Conservation (phyloP, 2,113 vertebrate genomes). For the Oreochromis niloticus region DNA sequence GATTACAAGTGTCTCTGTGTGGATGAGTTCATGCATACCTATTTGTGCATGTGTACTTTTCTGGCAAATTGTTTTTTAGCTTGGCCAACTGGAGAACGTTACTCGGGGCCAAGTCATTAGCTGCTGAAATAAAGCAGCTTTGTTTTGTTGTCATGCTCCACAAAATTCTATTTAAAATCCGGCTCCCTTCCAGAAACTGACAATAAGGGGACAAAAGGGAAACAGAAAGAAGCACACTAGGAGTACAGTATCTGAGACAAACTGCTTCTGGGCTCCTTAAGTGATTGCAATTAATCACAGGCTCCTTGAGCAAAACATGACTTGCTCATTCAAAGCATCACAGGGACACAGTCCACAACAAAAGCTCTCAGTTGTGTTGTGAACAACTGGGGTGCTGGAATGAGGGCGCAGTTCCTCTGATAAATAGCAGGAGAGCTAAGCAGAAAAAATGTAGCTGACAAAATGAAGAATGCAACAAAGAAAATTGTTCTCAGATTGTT, state of each 20-base stretch:
- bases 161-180: constrained; percentile 55
- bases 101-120: constrained; percentile 54
- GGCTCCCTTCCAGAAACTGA: constrained; percentile 31
- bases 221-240: not conserved
- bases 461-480: not conserved
- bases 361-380: not conserved
- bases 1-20: constrained; percentile 26
- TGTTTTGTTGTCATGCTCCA: constrained; percentile 62
- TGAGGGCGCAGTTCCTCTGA: not conserved
- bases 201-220: constrained; percentile 19
- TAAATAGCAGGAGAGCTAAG: not conserved
- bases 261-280: not conserved
- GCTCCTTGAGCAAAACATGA: constrained; percentile 1
- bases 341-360: not conserved
- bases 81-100: constrained; percentile 15
- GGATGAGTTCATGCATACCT: constrained; percentile 37
- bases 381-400: not conserved
- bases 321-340: constrained; percentile 6
- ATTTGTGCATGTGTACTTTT: constrained; percentile 28
- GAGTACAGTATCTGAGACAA: not conserved
- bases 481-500: not conserved
- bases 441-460: not conserved
- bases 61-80: constrained; percentile 25
- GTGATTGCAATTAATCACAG: constrained; percentile 28
- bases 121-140: constrained; percentile 61